Evolutionary conservation across 2,888 invertebrate genomes (phyloP), one percentile per base, ranked within the genome.

Genomic region (Podabrus alpinus): DNA sequence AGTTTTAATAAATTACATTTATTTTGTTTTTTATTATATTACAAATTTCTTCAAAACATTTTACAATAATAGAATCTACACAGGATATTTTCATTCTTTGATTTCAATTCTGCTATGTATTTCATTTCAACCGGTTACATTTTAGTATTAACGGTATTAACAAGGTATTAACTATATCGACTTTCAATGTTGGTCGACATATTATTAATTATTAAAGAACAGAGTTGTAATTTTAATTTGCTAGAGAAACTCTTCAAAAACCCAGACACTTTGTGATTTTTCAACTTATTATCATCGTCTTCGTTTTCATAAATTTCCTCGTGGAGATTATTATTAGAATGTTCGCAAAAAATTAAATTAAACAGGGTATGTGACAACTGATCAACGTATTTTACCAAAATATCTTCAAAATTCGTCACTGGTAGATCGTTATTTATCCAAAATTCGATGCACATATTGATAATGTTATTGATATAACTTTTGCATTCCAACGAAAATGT

Each of bases 351-450:
- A 71, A 88, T 79, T 70, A 88, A 81, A 78, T 87, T 86, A 10
- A 87, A 87, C 29, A 88, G 80, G 0, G 88, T 87, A 81, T 88
- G 87, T 80, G 87, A 88, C 79, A 87, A 87, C 76, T 87, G 88
- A 80, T 88, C 87, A 84, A 88, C 84, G 80, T 88, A 88, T 79
- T 87, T 87, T 67, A 88, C 79, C 64, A 88, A 79, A 68, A 88
- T 83, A 76, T 83, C 84, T 80, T 88, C 88, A 61, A 88, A 79
- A 59, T 86, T 82, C 25, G 82, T 80, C 69, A 87, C 86, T 10
- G 88, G 88, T 64, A 88, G 80, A 77, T 83, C 85, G 73, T 85
- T 86, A 7, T 82, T 80, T 70, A 88, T 79, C 88, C 88, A 88
- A 82, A 88, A 88, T 75, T 88, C 87, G 70, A 88, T 87, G 73